These are phyloP conservation scores for Tamandua tetradactyla DNA, from an alignment of 2,797 vertebrate species.

Conservation along the genomic window DNA sequence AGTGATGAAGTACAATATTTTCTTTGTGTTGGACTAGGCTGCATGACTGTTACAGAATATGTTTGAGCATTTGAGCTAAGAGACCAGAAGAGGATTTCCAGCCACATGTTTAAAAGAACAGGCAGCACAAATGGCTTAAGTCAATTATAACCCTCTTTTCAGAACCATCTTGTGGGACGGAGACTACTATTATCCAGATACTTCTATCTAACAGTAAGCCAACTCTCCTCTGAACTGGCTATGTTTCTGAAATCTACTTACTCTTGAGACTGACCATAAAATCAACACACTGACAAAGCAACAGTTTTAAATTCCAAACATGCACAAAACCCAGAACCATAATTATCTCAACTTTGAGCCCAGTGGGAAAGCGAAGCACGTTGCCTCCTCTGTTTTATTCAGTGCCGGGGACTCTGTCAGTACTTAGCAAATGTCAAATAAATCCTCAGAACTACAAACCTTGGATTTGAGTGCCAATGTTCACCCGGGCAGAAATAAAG, in stretches of 20 bases:
- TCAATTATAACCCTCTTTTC: conserved; percentile 73
- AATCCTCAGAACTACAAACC: neutral
- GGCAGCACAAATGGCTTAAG: conserved; percentile 76
- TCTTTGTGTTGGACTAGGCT: conserved; percentile 66
- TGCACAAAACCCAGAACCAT: conserved; percentile 70
- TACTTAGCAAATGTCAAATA: conserved; percentile 52
- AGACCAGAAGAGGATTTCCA: conserved; percentile 82
- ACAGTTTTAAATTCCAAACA: conserved; percentile 75
- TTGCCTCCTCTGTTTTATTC: conserved; percentile 46
- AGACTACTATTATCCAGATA: conserved; percentile 78
- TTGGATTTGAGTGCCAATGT: neutral
- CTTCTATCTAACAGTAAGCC: conserved; percentile 75
- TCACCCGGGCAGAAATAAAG: conserved; percentile 41
- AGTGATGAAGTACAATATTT: conserved; percentile 71
- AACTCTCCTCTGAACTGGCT: conserved; percentile 77
- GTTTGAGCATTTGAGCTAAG: conserved; percentile 73
- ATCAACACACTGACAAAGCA: conserved; percentile 80
- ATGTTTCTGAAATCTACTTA: conserved; percentile 83
- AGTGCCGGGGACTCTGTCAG: conserved; percentile 45
- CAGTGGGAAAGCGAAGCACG: conserved; percentile 64
- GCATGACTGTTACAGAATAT: conserved; percentile 43
- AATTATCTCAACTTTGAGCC: conserved; percentile 71
- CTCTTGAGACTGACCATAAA: conserved; percentile 82
- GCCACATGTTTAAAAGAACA: conserved; percentile 79
- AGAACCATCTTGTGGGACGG: conserved; percentile 77